These are phyloP conservation scores for Calliopsis andreniformis DNA, from an alignment of 1,140 invertebrate species.

Conservation along the genomic window DNA sequence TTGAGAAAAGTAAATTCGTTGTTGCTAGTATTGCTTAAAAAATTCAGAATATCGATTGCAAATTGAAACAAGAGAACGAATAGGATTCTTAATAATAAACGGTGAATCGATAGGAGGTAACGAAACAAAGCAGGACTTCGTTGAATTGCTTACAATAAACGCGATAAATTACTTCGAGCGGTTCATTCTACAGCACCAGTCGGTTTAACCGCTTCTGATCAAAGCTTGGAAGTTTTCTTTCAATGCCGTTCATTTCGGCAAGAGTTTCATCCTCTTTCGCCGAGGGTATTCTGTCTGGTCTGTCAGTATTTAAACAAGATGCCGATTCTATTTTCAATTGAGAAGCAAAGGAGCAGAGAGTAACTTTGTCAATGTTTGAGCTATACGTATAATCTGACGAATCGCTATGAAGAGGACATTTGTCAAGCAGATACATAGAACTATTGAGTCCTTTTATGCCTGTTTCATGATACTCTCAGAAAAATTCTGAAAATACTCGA, in stretches of 20 bases:
- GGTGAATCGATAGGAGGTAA: not conserved
- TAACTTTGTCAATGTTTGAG: constrained; percentile 3
- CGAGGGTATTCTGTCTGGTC: constrained; percentile 13
- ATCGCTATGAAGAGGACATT: not conserved
- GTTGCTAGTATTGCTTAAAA: too few relatives aligned
- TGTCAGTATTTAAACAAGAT: constrained; percentile 21
- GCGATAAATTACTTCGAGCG: constrained; percentile 20
- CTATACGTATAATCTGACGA: not conserved
- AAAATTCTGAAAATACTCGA: not conserved
- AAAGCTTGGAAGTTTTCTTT: constrained; percentile 44
- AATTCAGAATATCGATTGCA: not conserved
- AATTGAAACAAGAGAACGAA: not conserved
- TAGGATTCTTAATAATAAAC: not conserved
- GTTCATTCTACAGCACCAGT: constrained; percentile 1
- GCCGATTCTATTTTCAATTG: constrained; percentile 27
- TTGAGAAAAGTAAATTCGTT: too few relatives aligned
- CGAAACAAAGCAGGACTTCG: not conserved
- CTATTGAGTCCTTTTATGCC: not conserved
- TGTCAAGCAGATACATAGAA: not conserved
- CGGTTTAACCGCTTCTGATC: constrained; percentile 1
- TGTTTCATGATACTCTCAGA: not conserved
- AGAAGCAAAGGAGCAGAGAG: constrained; percentile 32
- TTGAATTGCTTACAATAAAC: not conserved
- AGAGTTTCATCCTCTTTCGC: constrained; percentile 18
- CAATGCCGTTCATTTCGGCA: not conserved